Conservation (phyloP, 1,140 invertebrate genomes). For the Gryllus bimaculatus region DNA sequence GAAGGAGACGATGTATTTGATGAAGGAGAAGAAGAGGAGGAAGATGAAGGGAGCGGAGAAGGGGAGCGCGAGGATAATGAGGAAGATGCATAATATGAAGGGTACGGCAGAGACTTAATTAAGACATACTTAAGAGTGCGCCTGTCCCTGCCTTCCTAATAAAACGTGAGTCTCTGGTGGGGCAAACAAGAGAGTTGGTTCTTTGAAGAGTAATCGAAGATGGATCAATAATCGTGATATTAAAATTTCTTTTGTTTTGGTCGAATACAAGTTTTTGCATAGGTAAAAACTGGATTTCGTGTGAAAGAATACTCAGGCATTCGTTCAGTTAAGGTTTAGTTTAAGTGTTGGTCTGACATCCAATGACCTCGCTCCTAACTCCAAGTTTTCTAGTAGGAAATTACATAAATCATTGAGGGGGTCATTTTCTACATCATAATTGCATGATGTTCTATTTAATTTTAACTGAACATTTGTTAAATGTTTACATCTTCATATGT, state of each 20-base stretch:
- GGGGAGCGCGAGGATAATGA: conserved; percentile 45
- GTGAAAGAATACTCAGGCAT: too few relatives aligned
- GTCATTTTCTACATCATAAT: conserved; percentile 7
- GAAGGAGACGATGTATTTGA: conserved; percentile 55
- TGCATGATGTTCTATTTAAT: conserved; percentile 10
- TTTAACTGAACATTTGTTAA: conserved; percentile 14
- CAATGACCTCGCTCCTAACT: conserved; percentile 5
- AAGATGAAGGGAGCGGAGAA: conserved; percentile 44
- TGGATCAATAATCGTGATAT: conserved; percentile 9
- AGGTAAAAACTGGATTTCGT: too few relatives aligned
- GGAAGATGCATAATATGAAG: conserved; percentile 42
- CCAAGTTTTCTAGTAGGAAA: conserved; percentile 13
- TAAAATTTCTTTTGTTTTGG: conserved; percentile 11
- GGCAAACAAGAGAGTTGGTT: conserved; percentile 7
- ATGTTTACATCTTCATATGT: neutral
- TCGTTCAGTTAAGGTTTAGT: too few relatives aligned
- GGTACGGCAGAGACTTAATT: conserved; percentile 19
- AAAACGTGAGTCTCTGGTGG: conserved; percentile 16
- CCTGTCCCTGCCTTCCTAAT: conserved; percentile 17
- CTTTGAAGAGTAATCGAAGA: neutral
- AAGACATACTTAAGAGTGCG: neutral
- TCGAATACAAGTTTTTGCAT: too few relatives aligned
- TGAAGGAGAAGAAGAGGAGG: conserved; percentile 55
- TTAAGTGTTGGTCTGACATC: neutral
- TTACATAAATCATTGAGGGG: conserved; percentile 15